Conservation (phyloP, 2,888 invertebrate species). For the Lomographa bimaculata region DNA sequence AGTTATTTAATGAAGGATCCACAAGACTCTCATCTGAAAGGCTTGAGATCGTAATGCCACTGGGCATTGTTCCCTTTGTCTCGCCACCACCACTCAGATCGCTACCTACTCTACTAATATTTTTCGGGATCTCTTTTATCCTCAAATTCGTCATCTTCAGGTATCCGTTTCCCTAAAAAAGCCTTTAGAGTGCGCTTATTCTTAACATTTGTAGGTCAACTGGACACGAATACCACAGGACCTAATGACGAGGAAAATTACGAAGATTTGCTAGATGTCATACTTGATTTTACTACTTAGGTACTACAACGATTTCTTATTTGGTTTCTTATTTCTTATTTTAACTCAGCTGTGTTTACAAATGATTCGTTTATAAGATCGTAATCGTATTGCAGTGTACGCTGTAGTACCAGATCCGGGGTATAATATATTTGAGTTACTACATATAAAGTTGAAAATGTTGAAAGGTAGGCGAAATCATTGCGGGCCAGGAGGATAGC, state of each 20-base stretch:
- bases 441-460: conserved; percentile 60
- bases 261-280: conserved; percentile 19
- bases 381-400: conserved; percentile 6
- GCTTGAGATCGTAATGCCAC: conserved; percentile 57
- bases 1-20: conserved; percentile 51
- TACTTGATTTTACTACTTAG: conserved; percentile 12
- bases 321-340: too few relatives aligned
- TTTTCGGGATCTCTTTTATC: conserved; percentile 38
- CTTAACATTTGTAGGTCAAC: conserved; percentile 33
- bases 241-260: conserved; percentile 30
- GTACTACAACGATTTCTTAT: too few relatives aligned
- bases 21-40: conserved; percentile 49
- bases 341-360: conserved; percentile 1
- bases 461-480: conserved; percentile 73
- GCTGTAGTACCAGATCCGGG: conserved; percentile 12
- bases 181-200: conserved; percentile 32
- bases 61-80: conserved; percentile 62
- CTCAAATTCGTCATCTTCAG: conserved; percentile 37
- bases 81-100: conserved; percentile 42
- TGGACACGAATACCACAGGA: conserved; percentile 32
- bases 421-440: conserved; percentile 23
- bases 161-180: conserved; percentile 38
- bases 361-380: conserved; percentile 1
- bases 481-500: conserved; percentile 53
- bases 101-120: conserved; percentile 41